Base-by-base conservation (phyloP, 2,113 vertebrate genomes). In the Pleuronectes platessa region DNA sequence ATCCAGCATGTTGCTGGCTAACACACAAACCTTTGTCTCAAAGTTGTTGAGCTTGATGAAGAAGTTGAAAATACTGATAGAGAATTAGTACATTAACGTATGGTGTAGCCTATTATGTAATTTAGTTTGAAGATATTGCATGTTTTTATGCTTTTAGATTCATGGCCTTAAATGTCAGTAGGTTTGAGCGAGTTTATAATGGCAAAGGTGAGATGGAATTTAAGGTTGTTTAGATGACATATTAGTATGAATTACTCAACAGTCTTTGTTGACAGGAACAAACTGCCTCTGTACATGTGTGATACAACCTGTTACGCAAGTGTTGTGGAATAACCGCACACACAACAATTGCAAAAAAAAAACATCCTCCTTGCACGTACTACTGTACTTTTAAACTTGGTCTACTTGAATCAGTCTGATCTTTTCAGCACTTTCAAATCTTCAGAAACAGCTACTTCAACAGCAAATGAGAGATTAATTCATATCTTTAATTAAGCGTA, bases 301-400 rank as follows among this genome's bases (percentile, higher is more conserved):
- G 53, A 81, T 23, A 71, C 54, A 88, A 87, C 90, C 55, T 66
- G 89, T 87, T 83, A 2, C 56, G 27, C 77, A 73, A 74, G 87
- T 86, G 62, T 78, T 76, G 61, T 66, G 61, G 40, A 51, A 81
- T 78, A 73, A 72, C 77, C 23, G 69, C 31, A 4, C 31, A 12
- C 4, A 40, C 73, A 74, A 71, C 66, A 37, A 12, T 47, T 1
- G 4, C 60, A 45, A 4, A 7, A 67, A 7, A 67, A 69, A 76
- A 74, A 47, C 20, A 55, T 31, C 23, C 11, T 23, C 27, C 37
- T 55, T 6, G 37, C 24, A 55, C 62, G 5, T 68, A 17, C 15
- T 61, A 11, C 55, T 26, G 6, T 13, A 12, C 2, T 42, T 42
- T 49, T 42, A 23, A 37, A 61, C 24, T 14, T 21, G 40, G 12